These are phyloP conservation scores for Anorthoa munda DNA, from an alignment of 2,888 invertebrate genomes.

Conservation along the genomic window DNA sequence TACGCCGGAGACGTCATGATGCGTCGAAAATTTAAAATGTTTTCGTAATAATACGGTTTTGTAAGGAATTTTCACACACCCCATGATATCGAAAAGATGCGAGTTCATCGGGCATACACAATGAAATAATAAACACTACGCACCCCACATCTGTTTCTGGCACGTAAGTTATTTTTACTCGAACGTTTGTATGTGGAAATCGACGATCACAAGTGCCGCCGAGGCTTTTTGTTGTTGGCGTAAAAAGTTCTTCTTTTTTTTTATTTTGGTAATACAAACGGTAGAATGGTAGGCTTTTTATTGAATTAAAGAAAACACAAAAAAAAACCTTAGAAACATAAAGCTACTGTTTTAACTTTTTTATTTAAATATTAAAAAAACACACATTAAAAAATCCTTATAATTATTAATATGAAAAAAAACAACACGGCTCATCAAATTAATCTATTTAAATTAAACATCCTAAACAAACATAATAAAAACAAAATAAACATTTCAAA, in stretches of 20 bases:
- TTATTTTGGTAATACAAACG: constrained; percentile 21
- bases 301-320: background rate
- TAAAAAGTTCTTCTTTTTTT: constrained; percentile 38
- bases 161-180: constrained; percentile 69
- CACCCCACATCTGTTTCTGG: constrained; percentile 68
- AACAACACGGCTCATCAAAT: background rate
- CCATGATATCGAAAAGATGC: constrained; percentile 62
- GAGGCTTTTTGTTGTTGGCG: constrained; percentile 42
- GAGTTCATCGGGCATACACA: constrained; percentile 72
- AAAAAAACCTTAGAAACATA: background rate
- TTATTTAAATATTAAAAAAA: no score
- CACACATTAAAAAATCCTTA: no score
- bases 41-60: constrained; percentile 62
- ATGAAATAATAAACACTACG: constrained; percentile 78
- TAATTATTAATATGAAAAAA: background rate
- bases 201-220: constrained; percentile 43
- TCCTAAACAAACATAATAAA: constrained; percentile 3
- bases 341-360: no score
- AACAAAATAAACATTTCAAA: background rate
- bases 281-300: background rate
- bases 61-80: constrained; percentile 67
- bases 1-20: constrained; percentile 56
- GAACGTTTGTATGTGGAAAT: constrained; percentile 65
- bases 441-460: constrained; percentile 3
- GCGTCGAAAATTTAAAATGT: constrained; percentile 57